Conservation (phyloP, 2,888 invertebrate species). For the Stegophylla sp. region DNA sequence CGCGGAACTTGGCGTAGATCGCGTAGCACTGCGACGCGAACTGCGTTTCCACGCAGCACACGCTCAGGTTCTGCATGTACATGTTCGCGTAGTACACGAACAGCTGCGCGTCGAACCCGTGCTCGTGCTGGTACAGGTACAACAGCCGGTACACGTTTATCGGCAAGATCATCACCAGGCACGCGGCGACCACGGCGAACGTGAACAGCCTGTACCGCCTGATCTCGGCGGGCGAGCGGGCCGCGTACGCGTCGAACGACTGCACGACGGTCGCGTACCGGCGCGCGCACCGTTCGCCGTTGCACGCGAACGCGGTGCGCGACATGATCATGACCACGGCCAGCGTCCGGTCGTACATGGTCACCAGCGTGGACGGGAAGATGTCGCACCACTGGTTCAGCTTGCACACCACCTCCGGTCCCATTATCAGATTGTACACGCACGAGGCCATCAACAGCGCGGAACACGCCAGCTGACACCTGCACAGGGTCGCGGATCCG, state of each 20-base stretch:
- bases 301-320: not conserved
- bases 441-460: not conserved
- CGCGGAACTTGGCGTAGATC: conserved; percentile 24
- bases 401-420: not conserved
- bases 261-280: too few relatives aligned
- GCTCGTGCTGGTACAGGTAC: conserved; percentile 21
- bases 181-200: not conserved
- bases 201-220: too few relatives aligned
- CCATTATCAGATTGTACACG: not conserved
- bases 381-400: not conserved
- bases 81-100: conserved; percentile 21
- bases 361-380: not conserved
- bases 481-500: not conserved
- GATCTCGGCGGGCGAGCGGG: not conserved
- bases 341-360: not conserved
- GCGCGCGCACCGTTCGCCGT: not conserved
- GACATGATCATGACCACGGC: not conserved
- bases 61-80: conserved; percentile 43
- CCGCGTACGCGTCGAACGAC: not conserved
- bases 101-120: not conserved
- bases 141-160: conserved; percentile 24
- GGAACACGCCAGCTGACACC: not conserved
- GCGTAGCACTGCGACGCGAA: conserved; percentile 28
- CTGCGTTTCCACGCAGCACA: conserved; percentile 33
- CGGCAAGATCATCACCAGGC: not conserved